Evolutionary conservation across 2,888 invertebrate species (phyloP).

Genomic region (Hydraecia micacea): DNA sequence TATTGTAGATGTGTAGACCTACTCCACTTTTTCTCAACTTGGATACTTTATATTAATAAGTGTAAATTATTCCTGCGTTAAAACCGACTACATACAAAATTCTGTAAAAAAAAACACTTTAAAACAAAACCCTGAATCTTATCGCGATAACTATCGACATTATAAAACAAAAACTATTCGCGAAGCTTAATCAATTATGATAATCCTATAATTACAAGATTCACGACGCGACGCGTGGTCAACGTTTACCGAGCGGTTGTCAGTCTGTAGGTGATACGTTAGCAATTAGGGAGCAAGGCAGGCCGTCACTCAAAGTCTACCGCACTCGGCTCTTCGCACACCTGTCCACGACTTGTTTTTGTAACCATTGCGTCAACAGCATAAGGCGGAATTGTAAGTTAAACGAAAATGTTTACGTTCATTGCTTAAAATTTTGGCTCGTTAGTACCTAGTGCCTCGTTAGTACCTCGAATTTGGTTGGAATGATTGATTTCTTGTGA

Average conservation of each 20-base stretch:
- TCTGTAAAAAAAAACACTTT: neutral
- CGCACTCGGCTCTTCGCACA: conserved; percentile 80
- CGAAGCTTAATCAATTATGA: conserved; percentile 49
- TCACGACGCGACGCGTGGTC: conserved; percentile 24
- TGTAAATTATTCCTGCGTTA: neutral
- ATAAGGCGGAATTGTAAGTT: conserved; percentile 4
- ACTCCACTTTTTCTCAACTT: neutral
- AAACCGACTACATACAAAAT: neutral
- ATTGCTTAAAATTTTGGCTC: conserved; percentile 9
- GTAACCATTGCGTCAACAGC: conserved; percentile 39
- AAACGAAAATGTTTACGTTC: conserved; percentile 21
- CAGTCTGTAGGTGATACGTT: conserved; percentile 67
- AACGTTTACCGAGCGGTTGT: conserved; percentile 55
- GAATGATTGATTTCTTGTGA: neutral
- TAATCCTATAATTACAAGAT: conserved; percentile 49
- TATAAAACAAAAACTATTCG: conserved; percentile 18
- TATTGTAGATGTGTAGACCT: neutral
- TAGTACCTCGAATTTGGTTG: conserved; percentile 6
- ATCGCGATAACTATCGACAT: neutral
- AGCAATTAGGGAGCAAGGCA: conserved; percentile 71
- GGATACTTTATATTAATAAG: neutral
- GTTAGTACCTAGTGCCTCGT: conserved; percentile 27
- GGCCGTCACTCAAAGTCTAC: conserved; percentile 75
- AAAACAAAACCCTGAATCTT: conserved; percentile 7
- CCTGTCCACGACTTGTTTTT: conserved; percentile 63